Evolutionary conservation across 2,888 invertebrate genomes (phyloP).

Genomic region (Drosophila longiperda): DNA sequence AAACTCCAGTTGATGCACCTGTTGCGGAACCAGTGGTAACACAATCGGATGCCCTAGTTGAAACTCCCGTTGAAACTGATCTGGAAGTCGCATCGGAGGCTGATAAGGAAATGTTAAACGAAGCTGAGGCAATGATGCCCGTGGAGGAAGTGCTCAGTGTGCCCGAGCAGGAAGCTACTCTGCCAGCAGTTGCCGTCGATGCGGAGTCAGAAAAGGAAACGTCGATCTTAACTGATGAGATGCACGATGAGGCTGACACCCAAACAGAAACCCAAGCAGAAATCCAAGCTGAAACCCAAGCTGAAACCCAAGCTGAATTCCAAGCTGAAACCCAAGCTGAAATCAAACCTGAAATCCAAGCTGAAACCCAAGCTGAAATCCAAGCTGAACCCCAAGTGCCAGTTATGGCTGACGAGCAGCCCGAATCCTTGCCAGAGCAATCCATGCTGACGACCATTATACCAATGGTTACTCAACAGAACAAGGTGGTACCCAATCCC

Average conservation of each 20-base stretch:
- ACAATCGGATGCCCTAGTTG: background rate
- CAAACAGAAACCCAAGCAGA: background rate
- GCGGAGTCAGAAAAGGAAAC: conserved; percentile 11
- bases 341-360: background rate
- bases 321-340: background rate
- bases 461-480: conserved; percentile 42
- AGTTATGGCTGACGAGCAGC: conserved; percentile 21
- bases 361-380: conserved; percentile 10
- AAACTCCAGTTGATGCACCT: background rate
- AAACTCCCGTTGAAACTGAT: conserved; percentile 12
- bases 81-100: background rate
- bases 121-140: conserved; percentile 8
- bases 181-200: conserved; percentile 11
- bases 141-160: conserved; percentile 6
- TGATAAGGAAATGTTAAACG: conserved; percentile 7
- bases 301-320: background rate
- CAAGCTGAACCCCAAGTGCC: background rate
- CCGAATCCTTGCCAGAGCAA: conserved; percentile 18
- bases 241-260: conserved; percentile 7
- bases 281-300: conserved; percentile 1
- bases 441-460: conserved; percentile 80
- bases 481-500: background rate
- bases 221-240: conserved; percentile 16
- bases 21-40: conserved; percentile 11
- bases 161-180: conserved; percentile 10